phyloP scores from a whole-genome alignment of 2,888 invertebrate genomes.

The Oegoconia quadripuncta region DNA sequence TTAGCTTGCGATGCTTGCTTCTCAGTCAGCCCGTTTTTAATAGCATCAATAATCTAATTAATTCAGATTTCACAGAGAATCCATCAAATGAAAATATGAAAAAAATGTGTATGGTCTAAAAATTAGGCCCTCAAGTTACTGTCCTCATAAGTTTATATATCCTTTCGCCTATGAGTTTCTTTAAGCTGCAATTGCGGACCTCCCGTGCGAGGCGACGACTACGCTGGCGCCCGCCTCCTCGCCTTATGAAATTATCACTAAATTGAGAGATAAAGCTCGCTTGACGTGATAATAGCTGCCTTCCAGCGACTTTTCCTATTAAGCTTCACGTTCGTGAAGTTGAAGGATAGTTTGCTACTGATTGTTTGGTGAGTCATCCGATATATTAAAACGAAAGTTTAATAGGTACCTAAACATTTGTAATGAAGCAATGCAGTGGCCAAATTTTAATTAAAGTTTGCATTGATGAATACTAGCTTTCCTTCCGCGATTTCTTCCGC shows the following conservation, averaged over 20 bases:
- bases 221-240: slow-evolving; percentile 38
- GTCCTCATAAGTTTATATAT: background rate
- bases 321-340: slow-evolving; percentile 23
- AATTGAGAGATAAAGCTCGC: slow-evolving; percentile 70
- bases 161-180: slow-evolving; percentile 14
- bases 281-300: slow-evolving; percentile 63
- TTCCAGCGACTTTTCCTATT: slow-evolving; percentile 54
- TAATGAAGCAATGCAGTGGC: background rate
- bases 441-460: background rate
- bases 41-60: too few relatives aligned
- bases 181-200: slow-evolving; percentile 46
- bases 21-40: too few relatives aligned
- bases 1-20: too few relatives aligned
- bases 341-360: slow-evolving; percentile 24
- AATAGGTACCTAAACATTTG: background rate
- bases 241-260: slow-evolving; percentile 68
- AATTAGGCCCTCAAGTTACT: background rate
- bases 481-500: too few relatives aligned
- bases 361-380: slow-evolving; percentile 15
- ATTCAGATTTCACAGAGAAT: too few relatives aligned
- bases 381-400: slow-evolving; percentile 4
- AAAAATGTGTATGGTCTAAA: background rate
- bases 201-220: slow-evolving; percentile 47
- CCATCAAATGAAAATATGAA: too few relatives aligned
- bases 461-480: too few relatives aligned